Percentiles rank a stretch among this genome's conserved stretches.
phyloP scores from a whole-genome alignment of 2,797 vertebrate species.

The Lutra lutra region DNA sequence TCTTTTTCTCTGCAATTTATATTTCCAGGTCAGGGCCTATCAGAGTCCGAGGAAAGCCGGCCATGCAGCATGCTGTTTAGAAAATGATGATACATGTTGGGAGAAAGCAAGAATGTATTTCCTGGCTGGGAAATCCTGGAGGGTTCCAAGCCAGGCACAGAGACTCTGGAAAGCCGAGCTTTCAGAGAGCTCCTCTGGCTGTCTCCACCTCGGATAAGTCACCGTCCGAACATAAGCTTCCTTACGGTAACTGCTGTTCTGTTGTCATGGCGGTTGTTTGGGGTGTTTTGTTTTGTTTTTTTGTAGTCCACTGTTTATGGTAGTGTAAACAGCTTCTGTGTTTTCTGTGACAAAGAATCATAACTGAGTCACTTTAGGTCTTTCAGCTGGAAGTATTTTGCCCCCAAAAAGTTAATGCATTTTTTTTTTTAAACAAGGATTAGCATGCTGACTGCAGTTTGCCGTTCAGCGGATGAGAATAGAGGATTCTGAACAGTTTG shows the following conservation, averaged over 20 bases:
- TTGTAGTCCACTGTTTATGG: neutral
- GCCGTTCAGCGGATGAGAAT: neutral
- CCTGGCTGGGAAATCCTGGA: conserved; percentile 22
- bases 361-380: neutral
- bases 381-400: conserved; percentile 5
- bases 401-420: neutral
- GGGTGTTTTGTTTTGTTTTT: neutral
- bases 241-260: neutral
- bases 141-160: neutral
- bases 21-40: neutral
- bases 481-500: neutral
- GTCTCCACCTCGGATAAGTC: neutral
- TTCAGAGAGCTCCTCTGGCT: neutral
- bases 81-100: neutral
- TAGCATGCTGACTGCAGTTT: neutral
- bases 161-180: neutral
- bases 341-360: conserved; percentile 37
- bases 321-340: neutral
- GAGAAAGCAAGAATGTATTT: conserved; percentile 10
- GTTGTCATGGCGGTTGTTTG: neutral
- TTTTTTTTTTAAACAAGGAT: neutral
- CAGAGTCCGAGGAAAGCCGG: neutral
- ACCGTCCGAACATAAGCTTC: neutral
- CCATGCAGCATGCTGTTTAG: neutral
- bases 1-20: neutral